Percentiles rank a stretch among this genome's conserved stretches.
Conservation (phyloP, 2,888 invertebrate species). For the Serrognathus titanus region DNA sequence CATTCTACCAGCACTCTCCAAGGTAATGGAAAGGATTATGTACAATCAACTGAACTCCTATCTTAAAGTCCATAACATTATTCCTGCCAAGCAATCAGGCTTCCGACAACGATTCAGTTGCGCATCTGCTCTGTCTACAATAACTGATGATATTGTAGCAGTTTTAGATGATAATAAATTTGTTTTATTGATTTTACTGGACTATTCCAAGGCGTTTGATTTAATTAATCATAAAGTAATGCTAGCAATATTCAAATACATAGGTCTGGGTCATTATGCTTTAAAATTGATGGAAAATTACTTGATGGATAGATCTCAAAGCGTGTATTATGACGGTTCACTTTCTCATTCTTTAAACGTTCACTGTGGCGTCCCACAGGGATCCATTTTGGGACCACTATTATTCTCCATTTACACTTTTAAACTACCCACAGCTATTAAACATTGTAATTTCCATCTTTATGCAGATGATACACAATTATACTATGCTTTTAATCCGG, state of each 20-base stretch:
- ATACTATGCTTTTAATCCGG: not conserved
- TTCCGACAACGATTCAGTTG: not conserved
- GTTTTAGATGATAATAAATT: conserved; percentile 4
- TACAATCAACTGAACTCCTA: not conserved
- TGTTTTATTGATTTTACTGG: conserved; percentile 1
- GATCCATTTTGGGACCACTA: not conserved
- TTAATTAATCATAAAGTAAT: conserved; percentile 3
- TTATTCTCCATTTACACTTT: not conserved
- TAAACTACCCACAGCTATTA: not conserved
- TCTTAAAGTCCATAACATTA: not conserved
- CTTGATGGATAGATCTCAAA: no score
- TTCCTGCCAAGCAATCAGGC: not conserved
- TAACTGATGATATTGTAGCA: conserved; percentile 9
- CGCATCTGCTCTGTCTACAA: not conserved
- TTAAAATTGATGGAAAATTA: not conserved
- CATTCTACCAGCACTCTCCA: not conserved
- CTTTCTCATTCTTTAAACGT: no score
- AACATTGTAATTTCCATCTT: not conserved
- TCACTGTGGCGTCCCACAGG: not conserved
- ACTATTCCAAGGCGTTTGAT: conserved; percentile 6
- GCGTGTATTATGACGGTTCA: no score
- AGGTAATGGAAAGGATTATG: not conserved
- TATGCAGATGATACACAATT: conserved; percentile 6
- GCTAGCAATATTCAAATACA: not conserved
- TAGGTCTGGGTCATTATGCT: not conserved